Evolutionary conservation across 1,140 invertebrate genomes (phyloP), one percentile per base, ranked within the genome.

Genomic region (Diorhabda sublineata): DNA sequence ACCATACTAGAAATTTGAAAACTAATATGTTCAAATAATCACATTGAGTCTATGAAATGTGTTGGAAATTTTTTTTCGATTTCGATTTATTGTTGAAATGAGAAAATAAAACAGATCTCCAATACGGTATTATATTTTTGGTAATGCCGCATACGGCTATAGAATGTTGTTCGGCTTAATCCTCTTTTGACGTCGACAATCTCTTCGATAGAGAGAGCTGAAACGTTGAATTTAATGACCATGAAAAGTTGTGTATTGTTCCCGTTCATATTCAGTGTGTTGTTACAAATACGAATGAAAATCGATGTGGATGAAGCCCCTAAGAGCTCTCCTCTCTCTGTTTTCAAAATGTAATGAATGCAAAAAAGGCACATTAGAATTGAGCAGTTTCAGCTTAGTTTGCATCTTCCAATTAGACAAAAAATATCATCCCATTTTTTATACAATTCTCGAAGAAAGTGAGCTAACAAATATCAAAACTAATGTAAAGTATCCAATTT

Each of bases 261-360:
- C 44, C 45, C 5, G 57, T 5, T 45, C 45, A 58, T 45, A 45
- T 60, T 67, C 57, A 58, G 42, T 58, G 56, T 67, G 26, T 44
- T 45, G 47, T 52, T 63, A 68, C 60, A 68, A 47, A 68, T 60
- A 67, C 11, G 43, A 60, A 26, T 26, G 41, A 66, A 58, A 66
- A 43, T 44, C 59, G 42, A 61, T 61, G 64, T 41, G 11, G 26
- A 26, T n/a, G 43, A 67, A 11, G 45, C 45, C 56, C 42, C 56
- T 11, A 26, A 67, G 44, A 45, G 57, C 58, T 59, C 45, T 67
- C 42, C 57, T 65, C 44, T n/a, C 62, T 26, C 44, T 6, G 9
- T 64, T n/a, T 9, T 11, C 26, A 47, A 45, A 58, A 26, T 44
- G 42, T 26, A 60, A 26, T 60, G 58, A 60, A 60, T 60, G n/a